phyloP scores from a whole-genome alignment of 1,140 invertebrate genomes.

The Diuraphis noxia region DNA sequence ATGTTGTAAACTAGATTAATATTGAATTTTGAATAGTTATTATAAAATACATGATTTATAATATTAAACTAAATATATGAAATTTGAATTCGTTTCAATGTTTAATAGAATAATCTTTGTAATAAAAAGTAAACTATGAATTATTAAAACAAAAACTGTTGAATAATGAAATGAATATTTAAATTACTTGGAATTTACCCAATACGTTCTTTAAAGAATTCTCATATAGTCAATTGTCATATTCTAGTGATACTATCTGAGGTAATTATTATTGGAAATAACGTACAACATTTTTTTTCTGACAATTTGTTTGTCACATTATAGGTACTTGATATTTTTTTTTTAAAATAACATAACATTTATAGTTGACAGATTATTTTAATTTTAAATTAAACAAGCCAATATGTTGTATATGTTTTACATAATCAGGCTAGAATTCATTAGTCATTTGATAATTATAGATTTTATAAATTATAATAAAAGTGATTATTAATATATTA shows the following conservation, averaged over 20 bases:
- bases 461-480: background rate
- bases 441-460: background rate
- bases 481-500: background rate
- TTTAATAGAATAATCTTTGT: background rate
- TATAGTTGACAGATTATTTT: background rate
- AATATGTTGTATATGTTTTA: background rate
- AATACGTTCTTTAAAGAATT: background rate
- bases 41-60: background rate
- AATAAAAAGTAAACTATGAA: background rate
- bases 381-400: background rate
- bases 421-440: background rate
- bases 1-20: too few species aligned
- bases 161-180: too few species aligned
- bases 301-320: background rate
- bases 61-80: background rate
- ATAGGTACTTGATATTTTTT: background rate
- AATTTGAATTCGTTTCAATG: background rate
- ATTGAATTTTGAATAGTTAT: background rate
- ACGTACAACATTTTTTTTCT: background rate
- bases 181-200: background rate
- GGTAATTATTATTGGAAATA: background rate
- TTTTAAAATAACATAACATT: background rate
- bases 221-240: too few species aligned
- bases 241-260: background rate
- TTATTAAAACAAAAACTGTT: background rate